phyloP scores from a whole-genome alignment of 2,888 invertebrate genomes.

The Drosophila pseudotalamancana region DNA sequence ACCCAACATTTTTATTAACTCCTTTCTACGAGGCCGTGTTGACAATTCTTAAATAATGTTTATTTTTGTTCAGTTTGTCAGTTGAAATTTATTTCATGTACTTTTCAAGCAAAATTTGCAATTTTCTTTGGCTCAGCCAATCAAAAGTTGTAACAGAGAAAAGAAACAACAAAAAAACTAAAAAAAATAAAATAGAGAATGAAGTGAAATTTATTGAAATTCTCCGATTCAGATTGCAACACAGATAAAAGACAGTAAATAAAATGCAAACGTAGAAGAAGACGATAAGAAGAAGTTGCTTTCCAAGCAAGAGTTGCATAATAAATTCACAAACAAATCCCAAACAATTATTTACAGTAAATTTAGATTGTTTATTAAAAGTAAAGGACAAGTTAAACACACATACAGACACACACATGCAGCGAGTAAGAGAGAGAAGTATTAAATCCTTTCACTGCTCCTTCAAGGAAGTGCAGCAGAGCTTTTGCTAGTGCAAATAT shows the following conservation, averaged over 20 bases:
- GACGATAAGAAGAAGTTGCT: too few relatives aligned
- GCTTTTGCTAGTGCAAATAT: constrained; percentile 65
- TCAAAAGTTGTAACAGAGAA: constrained; percentile 34
- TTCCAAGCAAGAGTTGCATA: constrained; percentile 1
- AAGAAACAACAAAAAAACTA: not conserved
- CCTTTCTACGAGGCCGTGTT: too few relatives aligned
- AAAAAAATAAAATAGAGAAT: not conserved
- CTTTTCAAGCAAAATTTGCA: constrained; percentile 1
- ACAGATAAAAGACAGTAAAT: constrained; percentile 19
- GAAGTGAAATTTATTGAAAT: constrained; percentile 31
- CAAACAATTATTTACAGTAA: constrained; percentile 77
- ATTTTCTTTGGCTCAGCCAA: constrained; percentile 30
- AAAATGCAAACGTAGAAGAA: not conserved
- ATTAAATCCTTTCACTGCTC: not conserved
- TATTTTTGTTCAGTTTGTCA: not conserved
- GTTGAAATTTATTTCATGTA: constrained; percentile 2
- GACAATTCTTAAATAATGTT: constrained; percentile 6
- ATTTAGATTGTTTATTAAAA: constrained; percentile 78
- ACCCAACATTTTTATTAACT: not conserved
- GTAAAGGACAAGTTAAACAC: constrained; percentile 44
- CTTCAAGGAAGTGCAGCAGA: not conserved
- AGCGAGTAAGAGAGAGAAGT: not conserved
- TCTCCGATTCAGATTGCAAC: constrained; percentile 3
- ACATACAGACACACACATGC: constrained; percentile 3
- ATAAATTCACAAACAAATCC: constrained; percentile 68